phyloP scores from a whole-genome alignment of 2,888 invertebrate species.

The Cheilosia impressa region DNA sequence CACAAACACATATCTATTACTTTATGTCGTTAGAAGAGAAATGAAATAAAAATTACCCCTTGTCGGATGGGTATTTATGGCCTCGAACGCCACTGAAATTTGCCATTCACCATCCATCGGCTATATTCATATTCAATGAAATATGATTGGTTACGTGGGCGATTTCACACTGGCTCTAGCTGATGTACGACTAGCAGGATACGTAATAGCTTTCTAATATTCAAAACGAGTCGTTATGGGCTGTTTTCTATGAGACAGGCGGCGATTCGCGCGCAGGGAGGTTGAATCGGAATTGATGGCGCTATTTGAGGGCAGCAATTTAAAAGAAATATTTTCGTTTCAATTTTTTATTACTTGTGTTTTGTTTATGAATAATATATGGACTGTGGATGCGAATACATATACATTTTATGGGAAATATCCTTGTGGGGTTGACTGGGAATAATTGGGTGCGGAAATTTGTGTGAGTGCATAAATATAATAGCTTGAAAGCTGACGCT shows the following conservation, averaged over 20 bases:
- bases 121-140: constrained; percentile 62
- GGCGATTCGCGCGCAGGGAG: neutral
- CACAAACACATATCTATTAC: constrained; percentile 49
- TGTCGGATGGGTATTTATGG: constrained; percentile 56
- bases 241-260: constrained; percentile 38
- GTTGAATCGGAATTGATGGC: constrained; percentile 54
- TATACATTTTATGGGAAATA: too few species aligned
- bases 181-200: constrained; percentile 11
- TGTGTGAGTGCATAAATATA: too few species aligned
- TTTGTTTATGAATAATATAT: neutral
- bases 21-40: constrained; percentile 35
- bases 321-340: constrained; percentile 19
- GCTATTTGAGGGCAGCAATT: constrained; percentile 56
- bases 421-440: too few species aligned
- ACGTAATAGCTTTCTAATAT: constrained; percentile 70
- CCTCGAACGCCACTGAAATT: constrained; percentile 45
- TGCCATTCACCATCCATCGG: constrained; percentile 21
- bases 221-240: constrained; percentile 62
- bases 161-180: constrained; percentile 4
- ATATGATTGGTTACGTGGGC: constrained; percentile 50
- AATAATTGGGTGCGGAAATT: too few species aligned
- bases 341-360: constrained; percentile 12
- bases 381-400: too few species aligned
- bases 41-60: constrained; percentile 57
- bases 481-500: too few species aligned